Conservation (phyloP, 1,140 invertebrate species). For the Halesus radiatus region DNA sequence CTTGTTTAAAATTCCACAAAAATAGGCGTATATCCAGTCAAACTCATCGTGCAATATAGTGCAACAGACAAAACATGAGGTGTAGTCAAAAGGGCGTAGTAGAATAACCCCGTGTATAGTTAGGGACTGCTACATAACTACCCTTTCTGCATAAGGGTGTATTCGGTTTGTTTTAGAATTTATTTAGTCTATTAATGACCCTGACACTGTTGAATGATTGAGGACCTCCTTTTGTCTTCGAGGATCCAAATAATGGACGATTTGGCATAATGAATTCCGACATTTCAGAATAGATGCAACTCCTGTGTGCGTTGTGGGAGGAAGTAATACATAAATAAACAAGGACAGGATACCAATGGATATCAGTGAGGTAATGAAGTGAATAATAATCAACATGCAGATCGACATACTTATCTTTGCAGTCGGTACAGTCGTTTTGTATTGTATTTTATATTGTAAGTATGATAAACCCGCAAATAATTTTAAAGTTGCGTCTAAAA, state of each 20-base stretch:
- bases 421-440: too few relatives aligned
- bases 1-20: neutral
- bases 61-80: neutral
- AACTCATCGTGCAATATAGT: neutral
- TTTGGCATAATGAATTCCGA: slow-evolving; percentile 30
- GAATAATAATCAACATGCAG: too few relatives aligned
- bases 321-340: too few relatives aligned
- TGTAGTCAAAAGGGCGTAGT: neutral
- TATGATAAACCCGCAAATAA: too few relatives aligned
- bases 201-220: slow-evolving; percentile 32
- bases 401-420: too few relatives aligned
- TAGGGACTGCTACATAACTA: neutral
- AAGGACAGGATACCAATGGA: too few relatives aligned
- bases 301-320: too few relatives aligned
- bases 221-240: slow-evolving; percentile 19
- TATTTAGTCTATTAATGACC: slow-evolving; percentile 24
- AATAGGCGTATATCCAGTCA: neutral
- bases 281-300: neutral
- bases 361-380: too few relatives aligned
- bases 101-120: neutral
- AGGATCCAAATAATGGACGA: slow-evolving; percentile 22
- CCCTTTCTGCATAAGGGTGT: neutral
- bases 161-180: neutral
- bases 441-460: too few relatives aligned
- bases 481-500: too few relatives aligned